These are phyloP conservation scores for Terebella lapidaria DNA, from an alignment of 2,888 invertebrate genomes.

Conservation along the genomic window DNA sequence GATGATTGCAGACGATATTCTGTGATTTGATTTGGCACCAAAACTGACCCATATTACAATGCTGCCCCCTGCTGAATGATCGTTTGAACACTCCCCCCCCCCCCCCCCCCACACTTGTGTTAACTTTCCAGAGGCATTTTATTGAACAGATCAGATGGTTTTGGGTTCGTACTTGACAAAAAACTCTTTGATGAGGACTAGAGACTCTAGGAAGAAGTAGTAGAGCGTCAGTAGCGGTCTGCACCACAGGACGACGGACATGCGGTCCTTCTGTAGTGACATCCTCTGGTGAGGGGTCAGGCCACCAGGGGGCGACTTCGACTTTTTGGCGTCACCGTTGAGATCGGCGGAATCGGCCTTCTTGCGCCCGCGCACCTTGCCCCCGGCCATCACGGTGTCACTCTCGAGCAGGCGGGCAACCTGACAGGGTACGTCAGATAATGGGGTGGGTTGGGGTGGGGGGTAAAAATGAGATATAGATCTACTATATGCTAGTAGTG, in stretches of 20 bases:
- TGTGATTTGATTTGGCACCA: too few species aligned
- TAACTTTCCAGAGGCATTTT: too few species aligned
- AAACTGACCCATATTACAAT: too few species aligned
- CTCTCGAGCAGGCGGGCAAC: background rate
- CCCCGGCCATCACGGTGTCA: background rate
- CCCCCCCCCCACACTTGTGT: too few species aligned
- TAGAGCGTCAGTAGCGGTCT: slow-evolving; percentile 73
- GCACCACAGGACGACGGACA: slow-evolving; percentile 70
- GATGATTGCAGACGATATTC: too few species aligned
- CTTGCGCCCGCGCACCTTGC: background rate
- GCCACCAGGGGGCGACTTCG: background rate
- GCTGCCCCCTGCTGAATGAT: too few species aligned
- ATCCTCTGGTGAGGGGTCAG: background rate
- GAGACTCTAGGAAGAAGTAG: slow-evolving; percentile 73
- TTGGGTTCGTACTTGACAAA: slow-evolving; percentile 13
- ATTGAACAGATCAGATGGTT: too few species aligned
- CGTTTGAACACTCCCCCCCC: too few species aligned
- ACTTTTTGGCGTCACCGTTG: background rate
- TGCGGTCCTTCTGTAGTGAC: background rate
- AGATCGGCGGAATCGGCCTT: background rate
- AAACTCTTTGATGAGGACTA: slow-evolving; percentile 55
- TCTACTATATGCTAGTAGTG: too few species aligned
- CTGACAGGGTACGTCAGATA: background rate
- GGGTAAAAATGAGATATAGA: too few species aligned
- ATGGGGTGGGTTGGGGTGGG: too few species aligned